Conservation (phyloP, 2,888 invertebrate genomes). For the Xanthorhoe designata region DNA sequence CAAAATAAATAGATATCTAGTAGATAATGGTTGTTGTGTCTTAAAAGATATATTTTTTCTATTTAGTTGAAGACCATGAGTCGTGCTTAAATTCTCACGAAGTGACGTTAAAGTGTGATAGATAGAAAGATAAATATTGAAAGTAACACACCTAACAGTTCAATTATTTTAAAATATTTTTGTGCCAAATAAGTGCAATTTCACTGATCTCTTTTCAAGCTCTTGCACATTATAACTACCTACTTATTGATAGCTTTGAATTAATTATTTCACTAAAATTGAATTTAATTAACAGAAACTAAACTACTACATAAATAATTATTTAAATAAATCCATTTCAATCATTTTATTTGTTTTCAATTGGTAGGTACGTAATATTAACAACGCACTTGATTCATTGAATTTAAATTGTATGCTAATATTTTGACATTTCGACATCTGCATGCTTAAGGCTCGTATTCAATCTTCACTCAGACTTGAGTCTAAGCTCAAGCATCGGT, state of each 20-base stretch:
- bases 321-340: not conserved
- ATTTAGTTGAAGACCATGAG: conserved; percentile 59
- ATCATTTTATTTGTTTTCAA: conserved; percentile 5
- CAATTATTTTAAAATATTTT: conserved; percentile 33
- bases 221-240: conserved; percentile 17
- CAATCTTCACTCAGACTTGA: too few species aligned
- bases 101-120: conserved; percentile 39
- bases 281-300: too few species aligned
- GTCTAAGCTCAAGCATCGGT: too few species aligned
- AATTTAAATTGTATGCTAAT: conserved; percentile 18
- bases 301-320: too few species aligned
- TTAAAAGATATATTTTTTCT: conserved; percentile 70
- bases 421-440: conserved; percentile 24
- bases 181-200: conserved; percentile 45
- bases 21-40: conserved; percentile 63
- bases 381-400: not conserved
- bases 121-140: conserved; percentile 18
- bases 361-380: not conserved
- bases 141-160: conserved; percentile 5
- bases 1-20: conserved; percentile 35
- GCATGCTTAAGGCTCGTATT: too few species aligned
- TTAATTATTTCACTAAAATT: too few species aligned
- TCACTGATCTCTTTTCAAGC: conserved; percentile 42
- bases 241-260: conserved; percentile 6
- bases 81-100: conserved; percentile 17